Base-by-base conservation (phyloP, 2,113 vertebrate genomes). In the Pristiophorus japonicus region DNA sequence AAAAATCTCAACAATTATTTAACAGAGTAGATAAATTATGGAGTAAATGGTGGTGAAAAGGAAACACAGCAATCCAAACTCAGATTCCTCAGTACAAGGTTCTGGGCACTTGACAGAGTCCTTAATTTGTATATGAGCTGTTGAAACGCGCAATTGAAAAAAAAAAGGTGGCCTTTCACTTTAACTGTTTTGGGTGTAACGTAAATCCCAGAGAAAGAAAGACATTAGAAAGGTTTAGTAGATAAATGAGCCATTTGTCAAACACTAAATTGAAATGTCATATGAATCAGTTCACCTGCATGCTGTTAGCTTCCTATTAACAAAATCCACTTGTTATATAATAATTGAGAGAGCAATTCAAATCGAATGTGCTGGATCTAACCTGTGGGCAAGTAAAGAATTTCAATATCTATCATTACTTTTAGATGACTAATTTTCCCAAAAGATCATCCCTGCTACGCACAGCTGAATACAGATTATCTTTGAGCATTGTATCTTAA, bases 391-490 rank as follows among this genome's bases (percentile, higher is more conserved):
- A 94, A 24, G 65, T 70, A 94, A 94, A 94, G 45, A 70, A 94
- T 94, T 94, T 70, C 93, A 67, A 94, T 94, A 70, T 73, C 24
- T 94, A 47, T 94, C 38, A 94, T 70, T 70, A 45, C 66, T 51
- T 94, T 94, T 42, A 94, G 65, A 94, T 94, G 93, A 94, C 66
- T 94, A 94, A 63, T 93, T 93, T 93, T 93, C n/a, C 24, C 62
- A 38, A 66, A 73, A 67, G 42, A 94, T 94, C 27, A 70, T 42
- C 45, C 5, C 22, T 51, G 65, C 45, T 51, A 94, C 42, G 24
- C 66, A 45, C 63, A 27, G 62, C 7, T 12, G 63, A 94, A 47
- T 70, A 30, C 93, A 47, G 38, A 73, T 51, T 45, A 47, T 42
- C 42, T 70, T 34, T 51, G 66, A 47, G 65, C 42, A 47, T 67